phyloP scores from a whole-genome alignment of 64 coral and sea anemone genomes.

The Platygyra sinensis region DNA sequence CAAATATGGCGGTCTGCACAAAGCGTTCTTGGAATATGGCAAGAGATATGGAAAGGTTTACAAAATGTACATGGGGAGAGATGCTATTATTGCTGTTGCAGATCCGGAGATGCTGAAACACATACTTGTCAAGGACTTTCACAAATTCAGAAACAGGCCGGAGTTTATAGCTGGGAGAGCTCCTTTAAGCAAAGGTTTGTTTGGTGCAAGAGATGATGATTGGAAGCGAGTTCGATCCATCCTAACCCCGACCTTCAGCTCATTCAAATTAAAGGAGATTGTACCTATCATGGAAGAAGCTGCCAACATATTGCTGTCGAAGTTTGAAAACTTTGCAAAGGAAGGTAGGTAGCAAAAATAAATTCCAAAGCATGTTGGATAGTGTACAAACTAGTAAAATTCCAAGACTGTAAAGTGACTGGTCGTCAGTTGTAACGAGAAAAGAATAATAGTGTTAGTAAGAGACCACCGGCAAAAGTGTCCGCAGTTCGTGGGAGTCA shows the following conservation, averaged over 20 bases:
- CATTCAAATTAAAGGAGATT: conserved; percentile 64
- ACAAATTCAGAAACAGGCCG: conserved; percentile 68
- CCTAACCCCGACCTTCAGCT: conserved; percentile 69
- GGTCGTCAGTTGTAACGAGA: too few relatives aligned
- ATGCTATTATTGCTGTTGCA: conserved; percentile 19
- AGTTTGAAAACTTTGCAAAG: conserved; percentile 59
- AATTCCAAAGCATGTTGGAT: too few relatives aligned
- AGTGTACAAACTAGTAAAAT: too few relatives aligned
- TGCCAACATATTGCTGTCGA: conserved; percentile 35
- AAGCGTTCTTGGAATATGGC: conserved; percentile 58
- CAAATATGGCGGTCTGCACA: conserved; percentile 48
- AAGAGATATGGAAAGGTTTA: conserved; percentile 66
- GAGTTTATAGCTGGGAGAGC: conserved; percentile 11
- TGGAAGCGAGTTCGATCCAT: conserved; percentile 73
- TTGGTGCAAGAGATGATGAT: conserved; percentile 24
- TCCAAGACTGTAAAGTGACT: too few relatives aligned
- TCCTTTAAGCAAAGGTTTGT: conserved; percentile 22
- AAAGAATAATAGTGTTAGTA: too few relatives aligned
- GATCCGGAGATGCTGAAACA: conserved; percentile 69
- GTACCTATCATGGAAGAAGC: conserved; percentile 62
- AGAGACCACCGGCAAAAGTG: too few relatives aligned
- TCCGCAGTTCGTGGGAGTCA: too few relatives aligned
- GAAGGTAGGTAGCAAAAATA: conserved; percentile 40
- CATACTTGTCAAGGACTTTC: conserved; percentile 71
- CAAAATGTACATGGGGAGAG: conserved; percentile 51